Base-by-base conservation (phyloP, 2,797 vertebrate species). In the Argentina silus region DNA sequence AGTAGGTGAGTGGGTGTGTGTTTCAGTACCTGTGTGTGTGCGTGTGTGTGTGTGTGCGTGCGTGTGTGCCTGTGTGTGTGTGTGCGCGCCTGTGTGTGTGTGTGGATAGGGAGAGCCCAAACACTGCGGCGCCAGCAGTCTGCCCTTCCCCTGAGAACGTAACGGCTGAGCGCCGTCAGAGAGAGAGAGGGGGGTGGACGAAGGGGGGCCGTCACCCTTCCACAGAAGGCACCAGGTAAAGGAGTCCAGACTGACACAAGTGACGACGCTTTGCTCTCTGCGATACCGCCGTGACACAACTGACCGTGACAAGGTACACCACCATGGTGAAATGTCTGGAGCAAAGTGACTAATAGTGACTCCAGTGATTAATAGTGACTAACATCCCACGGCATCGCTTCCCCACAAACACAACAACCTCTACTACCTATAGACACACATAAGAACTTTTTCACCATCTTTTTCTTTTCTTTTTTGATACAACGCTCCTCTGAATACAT, bases 71-170 rank as follows among this genome's bases (percentile, higher is more conserved):
- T 55, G n/a, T 44, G 51, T 27, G 60, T 65, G 70, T 7, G 56
- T 61, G 66, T 48, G 67, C 67, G 72, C 45, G 70, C 57, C 73
- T 7, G 68, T 55, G 67, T 27, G 56, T 53, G 65, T 56, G 71
- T 74, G 68, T 50, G 74, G 19, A 82, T 70, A 72, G 83, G 55
- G 3, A 73, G 85, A 92, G 91, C 85, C 90, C 89, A 91, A 93
- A 94, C 91, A 93, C 83, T 67, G 83, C 82, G 94, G 94, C 93
- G 94, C 94, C 94, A 94, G 92, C 79, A 93, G 94, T 94, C 94
- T 95, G 93, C 88, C 91, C 90, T 92, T 92, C 92, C 90, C 89
- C 82, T 89, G 89, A 91, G 90, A 93, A 91, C 87, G 92, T 93
- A 93, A 94, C 92, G 92, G 92, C 90, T 95, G 90, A 94, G 90